These are phyloP conservation scores for Melanerpes aurifrons DNA, from an alignment of 2,113 vertebrate genomes.

Conservation along the genomic window DNA sequence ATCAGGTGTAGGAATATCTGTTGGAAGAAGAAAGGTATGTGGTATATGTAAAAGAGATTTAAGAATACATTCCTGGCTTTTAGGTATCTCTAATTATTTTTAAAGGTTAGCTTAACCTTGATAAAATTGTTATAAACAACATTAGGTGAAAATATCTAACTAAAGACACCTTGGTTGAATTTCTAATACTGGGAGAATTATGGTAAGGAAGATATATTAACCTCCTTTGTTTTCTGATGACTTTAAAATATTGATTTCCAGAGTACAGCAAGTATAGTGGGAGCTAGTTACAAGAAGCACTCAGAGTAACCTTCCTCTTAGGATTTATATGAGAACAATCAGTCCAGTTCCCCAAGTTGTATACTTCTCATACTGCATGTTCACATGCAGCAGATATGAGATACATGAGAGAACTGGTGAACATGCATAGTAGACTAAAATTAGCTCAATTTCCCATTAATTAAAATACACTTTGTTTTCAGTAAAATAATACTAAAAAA, in stretches of 20 bases:
- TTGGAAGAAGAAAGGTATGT: background rate
- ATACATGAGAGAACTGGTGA: background rate
- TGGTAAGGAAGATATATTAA: background rate
- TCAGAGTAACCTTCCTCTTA: background rate
- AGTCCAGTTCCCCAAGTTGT: background rate
- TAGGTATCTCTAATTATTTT: background rate
- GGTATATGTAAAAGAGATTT: background rate
- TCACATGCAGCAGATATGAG: constrained; percentile 6
- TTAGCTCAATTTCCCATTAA: background rate
- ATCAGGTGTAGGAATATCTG: background rate
- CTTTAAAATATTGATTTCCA: background rate
- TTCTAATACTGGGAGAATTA: background rate
- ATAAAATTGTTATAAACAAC: background rate
- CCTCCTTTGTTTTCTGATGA: background rate
- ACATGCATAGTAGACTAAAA: background rate
- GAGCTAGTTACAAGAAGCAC: background rate
- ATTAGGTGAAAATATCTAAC: background rate
- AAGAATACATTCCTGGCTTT: background rate
- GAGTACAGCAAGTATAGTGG: background rate
- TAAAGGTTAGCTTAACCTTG: background rate
- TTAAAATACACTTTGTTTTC: background rate
- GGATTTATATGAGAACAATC: background rate
- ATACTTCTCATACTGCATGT: background rate
- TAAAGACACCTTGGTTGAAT: background rate
- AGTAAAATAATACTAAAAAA: background rate